Evolutionary conservation across 2,888 invertebrate species (phyloP).

Genomic region (Habrosyne pyritoides): DNA sequence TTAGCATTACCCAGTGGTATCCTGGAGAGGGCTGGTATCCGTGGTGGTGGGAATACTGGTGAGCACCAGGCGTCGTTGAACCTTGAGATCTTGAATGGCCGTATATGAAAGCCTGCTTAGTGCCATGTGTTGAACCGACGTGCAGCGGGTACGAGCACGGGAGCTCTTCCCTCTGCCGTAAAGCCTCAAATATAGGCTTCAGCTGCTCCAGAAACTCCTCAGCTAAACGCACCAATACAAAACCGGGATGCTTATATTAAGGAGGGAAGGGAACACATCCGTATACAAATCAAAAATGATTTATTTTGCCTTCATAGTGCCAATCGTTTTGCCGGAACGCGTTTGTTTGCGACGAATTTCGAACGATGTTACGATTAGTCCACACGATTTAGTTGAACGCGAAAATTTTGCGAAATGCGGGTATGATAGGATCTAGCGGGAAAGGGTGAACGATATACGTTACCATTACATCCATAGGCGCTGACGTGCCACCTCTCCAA

Average conservation of each 20-base stretch:
- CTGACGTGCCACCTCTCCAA: constrained; percentile 82
- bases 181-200: constrained; percentile 97
- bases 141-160: constrained; percentile 96
- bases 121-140: constrained; percentile 88
- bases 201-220: constrained; percentile 97
- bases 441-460: constrained; percentile 73
- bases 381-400: constrained; percentile 70
- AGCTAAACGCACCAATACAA: constrained; percentile 86
- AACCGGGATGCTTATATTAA: constrained; percentile 73
- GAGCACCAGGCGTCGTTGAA: constrained; percentile 85
- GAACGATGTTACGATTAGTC: constrained; percentile 70
- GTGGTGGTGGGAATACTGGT: constrained; percentile 86
- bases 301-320: constrained; percentile 76
- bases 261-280: constrained; percentile 56
- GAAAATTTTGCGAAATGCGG: constrained; percentile 61
- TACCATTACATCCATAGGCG: constrained; percentile 79
- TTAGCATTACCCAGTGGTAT: constrained; percentile 89
- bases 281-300: constrained; percentile 46
- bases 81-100: constrained; percentile 85
- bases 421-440: constrained; percentile 72
- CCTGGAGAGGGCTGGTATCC: constrained; percentile 89
- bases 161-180: constrained; percentile 94
- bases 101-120: constrained; percentile 84
- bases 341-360: constrained; percentile 50
- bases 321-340: constrained; percentile 74